These are phyloP conservation scores for Amiota minor DNA, from an alignment of 2,888 invertebrate species.

Conservation along the genomic window DNA sequence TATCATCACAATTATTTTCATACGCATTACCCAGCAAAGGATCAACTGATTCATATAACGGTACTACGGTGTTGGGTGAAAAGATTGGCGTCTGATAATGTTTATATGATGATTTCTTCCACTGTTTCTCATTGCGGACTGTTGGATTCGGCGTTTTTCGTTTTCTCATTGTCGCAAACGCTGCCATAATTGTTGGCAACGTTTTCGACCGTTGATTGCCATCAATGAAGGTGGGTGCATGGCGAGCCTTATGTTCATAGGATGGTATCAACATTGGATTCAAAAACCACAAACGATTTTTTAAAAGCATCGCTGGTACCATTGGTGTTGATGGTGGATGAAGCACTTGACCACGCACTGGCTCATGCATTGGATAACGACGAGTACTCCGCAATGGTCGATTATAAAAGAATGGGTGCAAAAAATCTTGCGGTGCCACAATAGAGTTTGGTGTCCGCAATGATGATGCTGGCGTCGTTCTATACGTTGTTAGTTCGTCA, in stretches of 20 bases:
- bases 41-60: too few relatives aligned
- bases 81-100: too few relatives aligned
- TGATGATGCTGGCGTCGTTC: slow-evolving; percentile 30
- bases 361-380: slow-evolving; percentile 71
- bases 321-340: slow-evolving; percentile 68
- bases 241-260: slow-evolving; percentile 69
- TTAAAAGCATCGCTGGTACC: slow-evolving; percentile 64
- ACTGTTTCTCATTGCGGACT: slow-evolving; percentile 48
- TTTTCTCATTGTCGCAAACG: slow-evolving; percentile 14
- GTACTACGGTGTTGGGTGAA: too few relatives aligned
- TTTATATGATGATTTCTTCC: slow-evolving; percentile 27
- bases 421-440: slow-evolving; percentile 46
- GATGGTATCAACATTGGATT: slow-evolving; percentile 70
- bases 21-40: too few relatives aligned
- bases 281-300: slow-evolving; percentile 42
- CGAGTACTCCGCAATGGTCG: slow-evolving; percentile 63
- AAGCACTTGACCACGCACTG: slow-evolving; percentile 69
- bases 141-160: background rate
- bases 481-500: slow-evolving; percentile 37
- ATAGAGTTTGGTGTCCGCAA: slow-evolving; percentile 25
- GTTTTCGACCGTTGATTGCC: slow-evolving; percentile 23
- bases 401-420: slow-evolving; percentile 63
- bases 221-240: slow-evolving; percentile 31
- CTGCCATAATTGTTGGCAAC: slow-evolving; percentile 26
- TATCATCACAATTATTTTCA: too few relatives aligned